Evolutionary conservation across 2,888 invertebrate species (phyloP).

Genomic region (Lordiphosa andalusiaca): DNA sequence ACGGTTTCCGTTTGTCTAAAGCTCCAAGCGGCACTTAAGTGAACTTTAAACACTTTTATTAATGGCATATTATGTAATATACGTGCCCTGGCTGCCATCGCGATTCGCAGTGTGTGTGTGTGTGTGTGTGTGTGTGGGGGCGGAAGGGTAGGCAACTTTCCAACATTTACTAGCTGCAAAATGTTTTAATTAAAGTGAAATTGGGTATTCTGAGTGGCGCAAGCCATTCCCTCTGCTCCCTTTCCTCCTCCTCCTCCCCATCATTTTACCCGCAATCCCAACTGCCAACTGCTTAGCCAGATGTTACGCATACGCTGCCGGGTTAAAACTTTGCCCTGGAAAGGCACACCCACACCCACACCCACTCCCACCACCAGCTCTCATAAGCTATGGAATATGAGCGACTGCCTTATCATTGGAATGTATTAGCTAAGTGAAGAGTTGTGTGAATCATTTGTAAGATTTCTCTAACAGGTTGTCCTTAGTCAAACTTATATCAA

Average conservation of each 20-base stretch:
- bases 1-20: slow-evolving; percentile 74
- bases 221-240: slow-evolving; percentile 13
- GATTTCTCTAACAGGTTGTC: too few relatives aligned
- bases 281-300: slow-evolving; percentile 57
- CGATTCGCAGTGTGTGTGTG: slow-evolving; percentile 16
- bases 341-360: not conserved
- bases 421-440: slow-evolving; percentile 27
- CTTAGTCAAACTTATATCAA: too few relatives aligned
- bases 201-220: slow-evolving; percentile 72
- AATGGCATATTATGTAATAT: slow-evolving; percentile 75
- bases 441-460: not conserved
- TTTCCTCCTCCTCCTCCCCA: not conserved
- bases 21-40: slow-evolving; percentile 73
- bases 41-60: slow-evolving; percentile 76
- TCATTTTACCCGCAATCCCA: slow-evolving; percentile 24
- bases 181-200: slow-evolving; percentile 77
- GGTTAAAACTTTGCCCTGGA: slow-evolving; percentile 56
- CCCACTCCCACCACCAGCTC: too few relatives aligned
- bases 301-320: slow-evolving; percentile 73
- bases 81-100: slow-evolving; percentile 45
- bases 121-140: slow-evolving; percentile 10
- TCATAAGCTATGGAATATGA: slow-evolving; percentile 31
- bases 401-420: slow-evolving; percentile 19
- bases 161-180: slow-evolving; percentile 64
- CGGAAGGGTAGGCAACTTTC: slow-evolving; percentile 44